A percentile compares a stretch with the other conserved stretches of the same genome.
These are phyloP conservation scores for Prunella himalayana DNA, from an alignment of 2,113 vertebrate species.

Conservation along the genomic window DNA sequence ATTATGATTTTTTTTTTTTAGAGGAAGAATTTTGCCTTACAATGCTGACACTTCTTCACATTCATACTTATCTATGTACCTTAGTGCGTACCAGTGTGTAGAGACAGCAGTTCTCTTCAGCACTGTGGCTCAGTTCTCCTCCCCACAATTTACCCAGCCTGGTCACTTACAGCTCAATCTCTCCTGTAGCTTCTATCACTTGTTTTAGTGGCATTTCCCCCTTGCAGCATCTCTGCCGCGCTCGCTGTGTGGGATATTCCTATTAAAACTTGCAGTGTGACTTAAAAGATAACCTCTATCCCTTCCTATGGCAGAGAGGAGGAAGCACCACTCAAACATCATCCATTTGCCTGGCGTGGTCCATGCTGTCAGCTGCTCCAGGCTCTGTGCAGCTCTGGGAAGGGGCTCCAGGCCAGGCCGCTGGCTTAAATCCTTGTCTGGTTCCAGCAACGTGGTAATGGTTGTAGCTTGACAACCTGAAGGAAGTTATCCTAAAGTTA, in stretches of 20 bases:
- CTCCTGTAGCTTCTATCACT: not conserved
- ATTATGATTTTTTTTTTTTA: accelerated
- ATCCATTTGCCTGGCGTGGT: not conserved
- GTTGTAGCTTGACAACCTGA: not conserved
- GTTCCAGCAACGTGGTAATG: not conserved
- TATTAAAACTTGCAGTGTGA: not conserved
- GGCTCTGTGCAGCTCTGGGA: not conserved
- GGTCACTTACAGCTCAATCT: not conserved
- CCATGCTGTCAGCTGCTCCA: not conserved
- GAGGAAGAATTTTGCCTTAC: not conserved
- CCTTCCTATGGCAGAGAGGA: not conserved
- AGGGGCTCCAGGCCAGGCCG: not conserved
- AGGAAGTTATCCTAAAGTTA: not conserved
- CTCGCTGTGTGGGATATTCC: not conserved
- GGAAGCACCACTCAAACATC: not conserved
- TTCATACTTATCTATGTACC: not conserved
- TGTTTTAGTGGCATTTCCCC: not conserved
- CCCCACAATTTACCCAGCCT: not conserved
- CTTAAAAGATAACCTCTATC: not conserved
- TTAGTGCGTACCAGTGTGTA: accelerated
- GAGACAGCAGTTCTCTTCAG: not conserved
- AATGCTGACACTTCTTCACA: not conserved
- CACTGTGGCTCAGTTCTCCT: not conserved
- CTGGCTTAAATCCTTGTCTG: not conserved
- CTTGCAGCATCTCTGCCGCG: not conserved